Base-by-base conservation (phyloP, 2,888 invertebrate genomes). In the Iphiclides podalirius region DNA sequence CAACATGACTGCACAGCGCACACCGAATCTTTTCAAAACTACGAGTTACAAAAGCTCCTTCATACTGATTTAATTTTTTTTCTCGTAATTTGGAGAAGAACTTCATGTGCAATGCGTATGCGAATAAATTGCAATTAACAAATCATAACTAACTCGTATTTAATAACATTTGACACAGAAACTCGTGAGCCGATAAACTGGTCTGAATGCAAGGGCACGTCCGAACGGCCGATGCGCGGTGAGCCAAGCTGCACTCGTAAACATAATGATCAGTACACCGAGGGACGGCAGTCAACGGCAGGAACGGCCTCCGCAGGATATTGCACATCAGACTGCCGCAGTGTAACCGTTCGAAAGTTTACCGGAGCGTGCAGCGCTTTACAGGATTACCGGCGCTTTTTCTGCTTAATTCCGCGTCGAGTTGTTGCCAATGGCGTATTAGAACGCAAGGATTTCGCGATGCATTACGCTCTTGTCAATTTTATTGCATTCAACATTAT, bases 281-380 rank as follows among this genome's bases (percentile, higher is more conserved):
- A 46, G 52, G 54, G 68, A 66, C 56, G 55, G 57, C 56, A 55
- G 57, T 60, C 60, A 60, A 66, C 48, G 67, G 60, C 68, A 72
- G 75, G 77, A 73, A 72, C 67, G 61, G 66, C 66, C 66, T 67
- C 57, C 61, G 59, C 70, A 73, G 81, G 77, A 81, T 81, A 81
- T 81, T 79, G 74, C 74, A 72, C 69, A 69, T 73, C 76, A 73
- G 73, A 75, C 74, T 67, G 73, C 64, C 52, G 51, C 53, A 47
- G 40, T 54, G 58, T 53, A 59, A 55, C 55, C 54, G 47, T 56
- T 52, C 17, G 46, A 59, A 59, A 58, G 62, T 57, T 58, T 55
- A 54, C 52, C 47, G 48, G 46, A 49, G 50, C 53, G 52, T 56
- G 40, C 51, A 53, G 44, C 52, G 49, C 49, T 38, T 43, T 39